These are phyloP conservation scores for Ameiurus melas DNA, from an alignment of 2,113 vertebrate species.

Conservation along the genomic window DNA sequence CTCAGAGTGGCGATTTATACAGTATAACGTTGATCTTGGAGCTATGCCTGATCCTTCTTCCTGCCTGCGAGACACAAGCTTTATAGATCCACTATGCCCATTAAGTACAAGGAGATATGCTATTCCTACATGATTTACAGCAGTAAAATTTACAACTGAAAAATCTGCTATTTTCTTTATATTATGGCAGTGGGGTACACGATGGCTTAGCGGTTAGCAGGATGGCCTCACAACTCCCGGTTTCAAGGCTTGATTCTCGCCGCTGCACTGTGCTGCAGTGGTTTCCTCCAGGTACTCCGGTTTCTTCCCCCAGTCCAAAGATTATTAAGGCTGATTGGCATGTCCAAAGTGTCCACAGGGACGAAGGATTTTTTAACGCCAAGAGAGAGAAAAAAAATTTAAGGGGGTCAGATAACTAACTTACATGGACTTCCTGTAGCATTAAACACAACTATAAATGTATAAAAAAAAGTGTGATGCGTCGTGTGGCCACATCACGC, in stretches of 20 bases:
- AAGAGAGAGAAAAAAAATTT: not conserved
- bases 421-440: not conserved
- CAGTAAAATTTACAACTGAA: not conserved
- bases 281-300: too few relatives aligned
- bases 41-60: constrained; percentile 17
- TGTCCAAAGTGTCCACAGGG: not conserved
- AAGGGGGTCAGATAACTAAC: not conserved
- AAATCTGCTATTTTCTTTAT: not conserved
- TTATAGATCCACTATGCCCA: not conserved
- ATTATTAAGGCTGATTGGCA: too few relatives aligned
- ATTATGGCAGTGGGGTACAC: not conserved
- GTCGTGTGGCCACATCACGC: not conserved
- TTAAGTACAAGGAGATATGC: not conserved
- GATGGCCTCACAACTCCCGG: too few relatives aligned
- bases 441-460: not conserved
- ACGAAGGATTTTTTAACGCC: not conserved
- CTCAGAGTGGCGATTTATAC: constrained; percentile 45
- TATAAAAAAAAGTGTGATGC: not conserved
- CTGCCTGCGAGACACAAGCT: not conserved
- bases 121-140: constrained; percentile 17
- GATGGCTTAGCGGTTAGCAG: too few relatives aligned
- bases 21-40: constrained; percentile 21
- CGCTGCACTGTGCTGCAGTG: too few relatives aligned
- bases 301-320: too few relatives aligned
- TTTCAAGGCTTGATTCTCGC: too few relatives aligned